Base-by-base conservation (phyloP, 2,113 vertebrate genomes). In the Seriola rivoliana region DNA sequence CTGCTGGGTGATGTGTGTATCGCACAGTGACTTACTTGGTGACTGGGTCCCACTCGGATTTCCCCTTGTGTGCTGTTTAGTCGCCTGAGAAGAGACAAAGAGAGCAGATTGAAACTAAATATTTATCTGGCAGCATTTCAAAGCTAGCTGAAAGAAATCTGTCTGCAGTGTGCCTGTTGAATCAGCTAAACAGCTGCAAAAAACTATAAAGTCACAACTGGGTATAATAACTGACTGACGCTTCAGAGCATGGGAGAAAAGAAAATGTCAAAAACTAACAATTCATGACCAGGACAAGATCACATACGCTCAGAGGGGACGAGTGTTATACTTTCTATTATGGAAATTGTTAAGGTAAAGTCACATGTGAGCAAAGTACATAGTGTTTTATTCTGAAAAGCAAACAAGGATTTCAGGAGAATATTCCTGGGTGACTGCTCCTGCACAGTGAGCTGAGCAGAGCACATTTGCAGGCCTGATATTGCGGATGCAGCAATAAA, bases 51-150 rank as follows among this genome's bases (percentile, higher is more conserved):
- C 77, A 99, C 98, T 89, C 98, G 96, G 93, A 99, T 99, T 90
- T 99, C 98, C 71, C 98, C 98, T 78, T 99, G 98, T 82, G 98
- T 99, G 91, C 98, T 99, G 96, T 99, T 99, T 79, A 99, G 94
- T 95, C 98, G 97, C 96, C 98, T 99, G 94, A 79, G 90, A 91
- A 79, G 83, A 90, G 62, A 93, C 74, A 91, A 81, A 89, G 63
- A 88, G 2, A 89, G 69, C 40, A 71, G 75, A 81, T 60, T 76
- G 48, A 91, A 88, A 85, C 38, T 32, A 78, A 80, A 90, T 70
- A 81, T 62, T 81, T 63, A 73, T 71, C 64, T 55, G 46, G 78
- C 81, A 71, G 55, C 67, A 38, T 86, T 74, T 84, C 32, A 88
- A 78, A 69, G 70, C 32, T 25, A 8, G 57, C 74, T 71, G 34